Evolutionary conservation across 2,113 vertebrate genomes (phyloP), one percentile per base, ranked within the genome.

Genomic region (Calypte anna): DNA sequence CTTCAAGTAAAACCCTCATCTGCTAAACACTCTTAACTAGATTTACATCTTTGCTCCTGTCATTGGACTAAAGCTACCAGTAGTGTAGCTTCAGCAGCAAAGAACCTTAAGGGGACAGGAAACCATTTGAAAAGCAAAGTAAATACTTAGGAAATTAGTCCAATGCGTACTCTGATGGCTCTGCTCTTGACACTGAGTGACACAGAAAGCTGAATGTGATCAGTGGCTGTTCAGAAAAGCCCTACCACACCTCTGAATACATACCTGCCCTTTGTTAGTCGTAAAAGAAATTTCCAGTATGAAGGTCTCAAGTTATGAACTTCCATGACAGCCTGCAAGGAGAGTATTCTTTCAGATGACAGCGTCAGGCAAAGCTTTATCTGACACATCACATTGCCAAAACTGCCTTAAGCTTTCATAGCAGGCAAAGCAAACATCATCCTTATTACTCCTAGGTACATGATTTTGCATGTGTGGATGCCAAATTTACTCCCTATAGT

Each of bases 241-340:
- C 7, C 0, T 15, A 57, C 46, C 28, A 27, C 3, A 78, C 1
- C 33, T 25, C 44, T 14, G 9, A 28, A 80, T 80, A 97, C 99
- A 74, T 97, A 99, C 99, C 98, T 99, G 98, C 99, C 99, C 97
- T 99, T 98, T 3, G 99, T 99, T 90, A 99, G 97, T 36, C 99
- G 98, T 91, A 99, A 94, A 57, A 99, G 98, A 95, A 99, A 99
- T 93, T 99, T 99, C 99, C 99, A 99, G 97, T 99, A 99, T 0
- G 99, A 98, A 30, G 99, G 99, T 87, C 99, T 97, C 94, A 99
- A 97, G 93, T 98, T 99, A 91, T 99, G 99, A 89, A 99, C 98
- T 97, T 99, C 99, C 99, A 99, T 99, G 94, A 99, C 99, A 74
- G 99, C 99, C 99, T 99, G 97, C 59, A 92, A 96, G 54, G 50